phyloP scores from a whole-genome alignment of 1,140 invertebrate species.

The Polypedilum vanderplanki region DNA sequence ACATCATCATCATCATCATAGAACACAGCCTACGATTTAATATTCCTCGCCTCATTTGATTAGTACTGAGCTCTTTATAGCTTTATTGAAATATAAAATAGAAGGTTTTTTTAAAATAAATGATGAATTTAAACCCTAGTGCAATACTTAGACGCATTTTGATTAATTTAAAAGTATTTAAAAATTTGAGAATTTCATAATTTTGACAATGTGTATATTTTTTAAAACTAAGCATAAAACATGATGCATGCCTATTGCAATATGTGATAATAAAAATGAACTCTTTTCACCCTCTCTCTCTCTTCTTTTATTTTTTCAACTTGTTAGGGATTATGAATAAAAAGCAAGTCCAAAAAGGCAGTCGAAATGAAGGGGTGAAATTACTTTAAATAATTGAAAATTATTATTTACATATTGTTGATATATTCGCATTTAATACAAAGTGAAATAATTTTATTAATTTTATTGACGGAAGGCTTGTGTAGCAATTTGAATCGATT shows the following conservation, averaged over 20 bases:
- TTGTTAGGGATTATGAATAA: background rate
- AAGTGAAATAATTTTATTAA: background rate
- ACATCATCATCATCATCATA: too few relatives aligned
- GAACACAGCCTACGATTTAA: constrained; percentile 6
- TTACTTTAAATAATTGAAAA: constrained; percentile 27
- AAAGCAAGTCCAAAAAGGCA: background rate
- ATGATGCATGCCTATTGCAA: background rate
- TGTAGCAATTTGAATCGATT: constrained; percentile 2
- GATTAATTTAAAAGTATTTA: too few relatives aligned
- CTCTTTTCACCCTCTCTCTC: background rate
- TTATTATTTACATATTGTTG: constrained; percentile 29
- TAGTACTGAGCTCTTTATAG: too few relatives aligned
- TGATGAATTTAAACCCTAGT: too few relatives aligned
- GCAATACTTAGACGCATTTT: too few relatives aligned
- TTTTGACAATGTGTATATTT: too few relatives aligned
- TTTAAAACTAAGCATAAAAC: too few relatives aligned
- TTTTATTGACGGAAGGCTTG: background rate
- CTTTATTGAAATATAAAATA: too few relatives aligned
- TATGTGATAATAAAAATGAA: background rate
- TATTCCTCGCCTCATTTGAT: constrained; percentile 16
- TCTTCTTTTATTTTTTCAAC: background rate
- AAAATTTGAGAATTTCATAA: too few relatives aligned
- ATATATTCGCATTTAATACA: background rate
- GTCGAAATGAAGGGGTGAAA: background rate
- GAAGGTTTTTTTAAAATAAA: too few relatives aligned